Percentiles rank a stretch among this genome's conserved stretches.
phyloP scores from a whole-genome alignment of 1,140 invertebrate species.

The Dendrolimus punctatus region DNA sequence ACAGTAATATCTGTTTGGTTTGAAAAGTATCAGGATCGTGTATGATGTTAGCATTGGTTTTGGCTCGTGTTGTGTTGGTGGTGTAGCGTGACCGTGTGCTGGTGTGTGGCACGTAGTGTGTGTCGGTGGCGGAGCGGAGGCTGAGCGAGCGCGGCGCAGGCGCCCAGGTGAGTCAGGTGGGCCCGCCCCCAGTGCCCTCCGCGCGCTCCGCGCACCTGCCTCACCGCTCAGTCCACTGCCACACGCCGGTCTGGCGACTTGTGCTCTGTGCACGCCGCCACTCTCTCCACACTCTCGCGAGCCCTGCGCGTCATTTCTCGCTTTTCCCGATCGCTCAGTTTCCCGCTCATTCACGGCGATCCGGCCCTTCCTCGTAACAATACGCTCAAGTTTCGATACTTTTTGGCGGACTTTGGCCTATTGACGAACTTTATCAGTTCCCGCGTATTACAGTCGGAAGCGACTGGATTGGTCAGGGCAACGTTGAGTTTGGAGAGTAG shows the following conservation, averaged over 20 bases:
- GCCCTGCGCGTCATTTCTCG: slow-evolving; percentile 57
- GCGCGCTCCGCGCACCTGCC: slow-evolving; percentile 58
- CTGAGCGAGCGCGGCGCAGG: slow-evolving; percentile 60
- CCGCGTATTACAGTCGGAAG: slow-evolving; percentile 18
- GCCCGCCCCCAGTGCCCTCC: slow-evolving; percentile 59
- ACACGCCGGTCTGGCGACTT: slow-evolving; percentile 67
- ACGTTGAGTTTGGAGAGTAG: slow-evolving; percentile 15
- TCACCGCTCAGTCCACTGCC: slow-evolving; percentile 62
- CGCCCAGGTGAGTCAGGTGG: slow-evolving; percentile 67
- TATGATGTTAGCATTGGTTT: slow-evolving; percentile 3
- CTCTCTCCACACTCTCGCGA: slow-evolving; percentile 62
- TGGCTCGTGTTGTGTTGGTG: slow-evolving; percentile 4
- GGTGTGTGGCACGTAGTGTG: slow-evolving; percentile 19
- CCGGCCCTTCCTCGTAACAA: slow-evolving; percentile 31
- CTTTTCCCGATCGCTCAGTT: slow-evolving; percentile 55
- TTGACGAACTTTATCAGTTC: slow-evolving; percentile 43
- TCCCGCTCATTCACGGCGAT: slow-evolving; percentile 47
- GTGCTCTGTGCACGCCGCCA: slow-evolving; percentile 64
- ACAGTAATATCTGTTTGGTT: too few species aligned
- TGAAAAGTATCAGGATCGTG: neutral
- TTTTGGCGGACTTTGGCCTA: slow-evolving; percentile 18
- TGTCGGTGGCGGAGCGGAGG: slow-evolving; percentile 30
- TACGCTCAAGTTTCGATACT: slow-evolving; percentile 32
- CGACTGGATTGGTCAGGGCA: slow-evolving; percentile 10
- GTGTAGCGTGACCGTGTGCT: slow-evolving; percentile 1